Base-by-base conservation (phyloP, 1,140 invertebrate genomes). In the Prorops nasuta region DNA sequence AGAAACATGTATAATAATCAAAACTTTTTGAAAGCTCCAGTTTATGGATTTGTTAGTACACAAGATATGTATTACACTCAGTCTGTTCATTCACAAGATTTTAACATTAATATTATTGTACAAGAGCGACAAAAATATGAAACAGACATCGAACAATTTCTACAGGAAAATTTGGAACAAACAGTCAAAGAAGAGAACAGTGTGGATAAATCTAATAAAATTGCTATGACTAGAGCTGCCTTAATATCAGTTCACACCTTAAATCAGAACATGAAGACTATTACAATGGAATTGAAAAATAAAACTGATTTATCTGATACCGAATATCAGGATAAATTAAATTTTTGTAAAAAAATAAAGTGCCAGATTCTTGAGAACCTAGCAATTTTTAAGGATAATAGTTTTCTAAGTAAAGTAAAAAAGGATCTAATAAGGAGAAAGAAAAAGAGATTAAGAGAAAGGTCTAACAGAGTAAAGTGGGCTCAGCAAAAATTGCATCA, bases 381-480 rank as follows among this genome's bases (percentile, higher is more conserved):
- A 38, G 44, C 65, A 20, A 56, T 66, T 44, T 70, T 81, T 24
- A 76, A 75, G 44, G 67, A 69, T 35, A 49, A 64, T n/a, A 63
- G 74, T 14, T 61, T 79, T 22, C 21, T 78, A 12, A 74, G 76
- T 34, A 51, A 64, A 12, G 54, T 83, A 19, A 80, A 77, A 48
- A 79, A 72, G 37, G 57, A 71, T 34, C 46, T 86, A 21, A 57
- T 73, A 3, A 82, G 79, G 54, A 73, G 84, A 40, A 70, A 67
- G 19, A 80, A 77, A 14, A 87, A 86, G 58, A 75, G 84, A 44
- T 44, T 71, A 17, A 74, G 80, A 31, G 63, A 81, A 36, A 83
- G 81, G 57, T 74, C 70, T 47, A 67, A 75, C 28, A 78, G 66
- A 24, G 56, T 67, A 15, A 60, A 77, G 32, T 73, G 67, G 61